phyloP scores from a whole-genome alignment of 2,797 vertebrate species.

The Pitangus sulphuratus region DNA sequence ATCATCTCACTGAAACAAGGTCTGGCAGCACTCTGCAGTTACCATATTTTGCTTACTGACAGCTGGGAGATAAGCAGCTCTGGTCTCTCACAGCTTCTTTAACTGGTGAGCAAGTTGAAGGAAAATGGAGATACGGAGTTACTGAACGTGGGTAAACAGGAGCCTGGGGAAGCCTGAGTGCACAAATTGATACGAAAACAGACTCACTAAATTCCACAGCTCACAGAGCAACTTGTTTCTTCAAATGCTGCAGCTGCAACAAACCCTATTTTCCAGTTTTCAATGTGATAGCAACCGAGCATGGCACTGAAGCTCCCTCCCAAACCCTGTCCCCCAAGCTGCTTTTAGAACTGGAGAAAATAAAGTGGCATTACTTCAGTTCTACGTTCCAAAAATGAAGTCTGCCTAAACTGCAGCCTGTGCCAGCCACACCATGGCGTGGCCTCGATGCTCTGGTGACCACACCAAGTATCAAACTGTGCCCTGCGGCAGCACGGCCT shows the following conservation, averaged over 20 bases:
- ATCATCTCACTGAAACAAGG: neutral
- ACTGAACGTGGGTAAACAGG: neutral
- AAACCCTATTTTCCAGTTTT: neutral
- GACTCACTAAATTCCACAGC: neutral
- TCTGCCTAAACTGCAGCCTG: neutral
- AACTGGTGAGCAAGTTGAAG: neutral
- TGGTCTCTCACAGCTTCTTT: neutral
- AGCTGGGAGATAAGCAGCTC: neutral
- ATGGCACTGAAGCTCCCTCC: neutral
- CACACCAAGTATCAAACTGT: neutral
- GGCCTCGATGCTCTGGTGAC: neutral
- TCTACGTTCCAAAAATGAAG: accelerated
- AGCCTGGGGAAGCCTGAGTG: neutral
- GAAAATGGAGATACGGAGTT: neutral
- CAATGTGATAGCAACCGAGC: neutral
- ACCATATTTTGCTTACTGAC: neutral
- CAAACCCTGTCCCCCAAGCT: neutral
- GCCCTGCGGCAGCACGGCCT: neutral
- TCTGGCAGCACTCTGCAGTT: neutral
- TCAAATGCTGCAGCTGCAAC: neutral
- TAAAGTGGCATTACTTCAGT: neutral
- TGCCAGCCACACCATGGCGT: accelerated
- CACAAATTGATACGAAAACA: neutral
- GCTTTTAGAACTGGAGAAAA: neutral
- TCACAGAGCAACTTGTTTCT: neutral